Base-by-base conservation (phyloP, 2,113 vertebrate genomes). In the Oenanthe melanoleuca region DNA sequence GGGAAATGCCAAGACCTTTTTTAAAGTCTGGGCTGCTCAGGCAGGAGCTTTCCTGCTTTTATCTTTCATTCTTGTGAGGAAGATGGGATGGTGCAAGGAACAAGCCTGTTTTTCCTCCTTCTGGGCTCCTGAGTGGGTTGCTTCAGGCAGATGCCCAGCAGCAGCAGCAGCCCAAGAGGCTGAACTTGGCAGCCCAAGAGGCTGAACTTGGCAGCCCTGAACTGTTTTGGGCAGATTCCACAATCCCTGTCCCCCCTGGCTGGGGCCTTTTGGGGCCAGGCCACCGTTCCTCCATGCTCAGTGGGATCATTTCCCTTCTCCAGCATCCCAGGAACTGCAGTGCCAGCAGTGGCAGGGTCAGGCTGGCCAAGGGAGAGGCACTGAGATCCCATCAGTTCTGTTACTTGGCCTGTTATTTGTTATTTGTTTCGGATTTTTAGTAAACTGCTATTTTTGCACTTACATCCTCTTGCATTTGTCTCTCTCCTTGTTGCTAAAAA, bases 231-330 rank as follows among this genome's bases (percentile, higher is more conserved):
- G 67, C 14, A 53, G 38, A 26, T 55, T 37, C 47, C 38, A 22
- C 17, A 45, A 17, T 22, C 40, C 38, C 38, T 22, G 57, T 22
- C 57, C 4, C 1, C 18, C 17, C 11, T 16, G 17, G 26, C 38
- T 14, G 49, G 49, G 23, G 26, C 22, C 0, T 0, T 17, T 20
- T 0, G 2, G 37, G 20, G 56, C 31, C 37, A 29, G 34, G 55
- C 45, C 11, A 1, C 12, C 0, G 0, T 28, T 23, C 24, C 11
- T 34, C 0, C 0, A 13, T 12, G 55, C 20, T 82, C 4, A 2
- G 10, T 16, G 33, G 25, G 38, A 37, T 17, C 20, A 25, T 53
- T 16, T 13, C 38, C 37, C 31, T 21, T 34, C 21, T 6, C 12
- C 47, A 44, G 47, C 47, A 20, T 37, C 16, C 31, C 0, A 0